Evolutionary conservation across 2,888 invertebrate species (phyloP).

Genomic region (Neoaliturus tenellus): DNA sequence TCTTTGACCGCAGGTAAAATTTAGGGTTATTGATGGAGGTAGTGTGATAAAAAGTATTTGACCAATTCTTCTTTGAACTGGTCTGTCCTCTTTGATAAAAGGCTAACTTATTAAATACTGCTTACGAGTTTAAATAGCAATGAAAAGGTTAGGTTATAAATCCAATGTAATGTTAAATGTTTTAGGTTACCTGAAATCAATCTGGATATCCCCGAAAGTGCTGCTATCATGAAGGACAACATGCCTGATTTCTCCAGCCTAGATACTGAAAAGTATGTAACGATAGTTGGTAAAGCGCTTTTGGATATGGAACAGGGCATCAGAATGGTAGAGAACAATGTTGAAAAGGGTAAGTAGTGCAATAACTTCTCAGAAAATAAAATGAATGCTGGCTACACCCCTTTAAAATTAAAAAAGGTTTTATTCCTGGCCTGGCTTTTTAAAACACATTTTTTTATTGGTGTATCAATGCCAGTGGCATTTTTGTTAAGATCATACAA

Average conservation of each 20-base stretch:
- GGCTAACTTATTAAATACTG: neutral
- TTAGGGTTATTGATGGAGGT: neutral
- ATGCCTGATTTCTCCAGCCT: slow-evolving; percentile 89
- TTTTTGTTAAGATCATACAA: too few relatives aligned
- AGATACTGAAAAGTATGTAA: slow-evolving; percentile 89
- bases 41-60: neutral
- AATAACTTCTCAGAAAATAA: too few relatives aligned
- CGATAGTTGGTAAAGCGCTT: slow-evolving; percentile 88
- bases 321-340: slow-evolving; percentile 79
- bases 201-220: slow-evolving; percentile 84
- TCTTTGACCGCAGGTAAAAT: too few relatives aligned
- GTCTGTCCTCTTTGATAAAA: neutral
- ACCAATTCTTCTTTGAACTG: neutral
- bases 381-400: too few relatives aligned
- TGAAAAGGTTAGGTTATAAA: neutral
- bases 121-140: neutral
- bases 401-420: too few relatives aligned
- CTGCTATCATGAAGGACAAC: slow-evolving; percentile 82
- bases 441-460: too few relatives aligned
- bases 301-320: slow-evolving; percentile 88
- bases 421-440: too few relatives aligned
- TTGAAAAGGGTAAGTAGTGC: slow-evolving; percentile 69
- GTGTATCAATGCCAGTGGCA: too few relatives aligned
- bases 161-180: neutral
- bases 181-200: slow-evolving; percentile 75